phyloP scores from a whole-genome alignment of 2,113 vertebrate genomes.

The Myiagra hebetior region DNA sequence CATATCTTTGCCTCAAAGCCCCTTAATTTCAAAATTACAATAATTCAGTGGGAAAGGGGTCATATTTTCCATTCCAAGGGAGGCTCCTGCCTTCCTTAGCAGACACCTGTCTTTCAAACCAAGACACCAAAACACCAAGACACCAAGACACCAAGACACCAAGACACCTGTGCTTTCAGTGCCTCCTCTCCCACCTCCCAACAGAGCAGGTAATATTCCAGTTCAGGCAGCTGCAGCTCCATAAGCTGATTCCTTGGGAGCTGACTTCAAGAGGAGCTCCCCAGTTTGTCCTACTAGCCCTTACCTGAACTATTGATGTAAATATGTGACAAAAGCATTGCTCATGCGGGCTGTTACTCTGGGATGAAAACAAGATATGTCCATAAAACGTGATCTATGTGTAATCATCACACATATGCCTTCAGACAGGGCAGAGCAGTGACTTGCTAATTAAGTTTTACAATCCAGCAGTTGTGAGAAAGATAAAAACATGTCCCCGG shows the following conservation, averaged over 20 bases:
- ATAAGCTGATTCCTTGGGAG: background rate
- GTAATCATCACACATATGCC: background rate
- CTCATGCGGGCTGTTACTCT: background rate
- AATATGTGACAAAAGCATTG: background rate
- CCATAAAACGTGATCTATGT: conserved; percentile 59
- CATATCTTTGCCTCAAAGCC: background rate
- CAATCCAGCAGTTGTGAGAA: conserved; percentile 52
- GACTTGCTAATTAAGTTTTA: conserved; percentile 73
- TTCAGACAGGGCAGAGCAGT: conserved; percentile 35
- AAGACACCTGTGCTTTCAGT: fast-evolving
- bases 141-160: background rate
- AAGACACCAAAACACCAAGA: background rate
- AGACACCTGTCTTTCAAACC: background rate
- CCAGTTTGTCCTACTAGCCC: background rate
- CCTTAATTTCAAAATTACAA: background rate
- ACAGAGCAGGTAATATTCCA: background rate
- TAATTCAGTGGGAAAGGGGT: background rate
- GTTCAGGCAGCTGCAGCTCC: background rate
- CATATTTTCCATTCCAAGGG: background rate
- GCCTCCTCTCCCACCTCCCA: background rate
- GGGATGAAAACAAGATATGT: conserved; percentile 10
- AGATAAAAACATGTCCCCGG: conserved; percentile 72
- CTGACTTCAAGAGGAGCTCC: background rate
- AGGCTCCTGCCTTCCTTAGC: background rate
- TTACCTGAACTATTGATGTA: background rate